Base-by-base conservation (phyloP, 64 coral and sea anemone genomes). In the Acropora tenuis region DNA sequence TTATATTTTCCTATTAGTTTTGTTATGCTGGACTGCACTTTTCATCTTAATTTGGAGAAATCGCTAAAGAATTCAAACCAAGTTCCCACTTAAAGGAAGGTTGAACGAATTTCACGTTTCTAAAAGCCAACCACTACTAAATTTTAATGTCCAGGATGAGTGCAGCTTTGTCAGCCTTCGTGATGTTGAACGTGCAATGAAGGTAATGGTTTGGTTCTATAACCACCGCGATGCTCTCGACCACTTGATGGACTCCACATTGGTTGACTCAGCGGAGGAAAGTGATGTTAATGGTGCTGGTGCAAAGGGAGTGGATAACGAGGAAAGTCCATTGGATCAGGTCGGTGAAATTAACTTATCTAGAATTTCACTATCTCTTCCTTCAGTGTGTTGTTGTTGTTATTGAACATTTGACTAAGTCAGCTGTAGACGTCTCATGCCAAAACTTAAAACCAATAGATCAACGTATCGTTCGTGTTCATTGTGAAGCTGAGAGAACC, bases 101-200 rank as follows among this genome's bases (percentile, higher is more conserved):
- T 30, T 30, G 59, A 43, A 10, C 13, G 8, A 10, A 1, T 45
- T 30, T 5, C 75, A n/a, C 75, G 4, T 47, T 9, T 6, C 13
- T 5, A 77, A 47, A 48, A 18, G 6, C 1, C 48, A 40, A 8
- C 53, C n/a, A 41, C 16, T 57, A 3, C 59, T 0, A 55, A 11
- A 7, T 5, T 72, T 43, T 18, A 41, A 19, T 90, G 44, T 18
- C 55, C 44, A 93, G 92, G 85, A 93, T 63, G 92, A 93, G 13
- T 93, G 92, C 41, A 93, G 92, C 77, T 93, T 93, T 47, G 91
- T 93, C 6, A 93, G 91, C 61, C 84, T 93, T 86, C 91, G 91
- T 19, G 92, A 93, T 76, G 92, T 93, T 15, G 92, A 93, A 43
- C 86, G 92, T 44, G 79, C 92, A 9, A 93, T 93, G 92, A 65